Percentiles rank a stretch among this genome's conserved stretches.
Conservation (phyloP, 2,797 vertebrate species). For the Coluber constrictor region DNA sequence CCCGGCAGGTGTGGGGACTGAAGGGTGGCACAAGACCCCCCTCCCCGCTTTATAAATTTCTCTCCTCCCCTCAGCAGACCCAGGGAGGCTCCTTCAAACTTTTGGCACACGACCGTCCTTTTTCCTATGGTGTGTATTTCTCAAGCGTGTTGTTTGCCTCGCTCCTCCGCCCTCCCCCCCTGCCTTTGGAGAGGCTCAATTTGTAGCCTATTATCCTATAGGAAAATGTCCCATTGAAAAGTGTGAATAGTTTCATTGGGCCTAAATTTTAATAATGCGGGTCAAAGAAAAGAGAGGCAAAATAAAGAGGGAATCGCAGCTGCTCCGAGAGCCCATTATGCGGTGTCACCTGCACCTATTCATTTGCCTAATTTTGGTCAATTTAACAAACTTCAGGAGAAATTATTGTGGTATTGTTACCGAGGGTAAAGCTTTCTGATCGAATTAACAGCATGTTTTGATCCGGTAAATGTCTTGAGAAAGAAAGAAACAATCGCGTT, state of each 20-base stretch:
- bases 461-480: constrained; percentile 99
- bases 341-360: constrained; percentile 99
- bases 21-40: constrained; percentile 91
- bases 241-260: constrained; percentile 97
- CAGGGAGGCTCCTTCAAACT: constrained; percentile 72
- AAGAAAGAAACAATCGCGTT: constrained; percentile 99
- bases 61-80: constrained; percentile 64
- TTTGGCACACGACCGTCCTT: constrained; percentile 94
- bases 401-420: constrained; percentile 98
- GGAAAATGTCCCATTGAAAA: constrained; percentile 99
- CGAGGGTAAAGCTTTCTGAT: constrained; percentile 99
- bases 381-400: constrained; percentile 99
- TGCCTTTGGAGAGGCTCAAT: constrained; percentile 97
- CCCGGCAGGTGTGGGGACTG: constrained; percentile 94
- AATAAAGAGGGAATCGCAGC: constrained; percentile 97
- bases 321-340: constrained; percentile 95
- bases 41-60: constrained; percentile 70
- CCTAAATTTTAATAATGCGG: constrained; percentile 98
- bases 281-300: constrained; percentile 87
- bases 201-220: constrained; percentile 99
- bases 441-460: constrained; percentile 99
- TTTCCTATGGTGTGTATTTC: constrained; percentile 59
- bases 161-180: background rate
- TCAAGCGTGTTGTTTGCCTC: constrained; percentile 57
- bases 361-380: constrained; percentile 99